These are phyloP conservation scores for Todiramphus chloris DNA, from an alignment of 2,113 vertebrate genomes.

Conservation along the genomic window DNA sequence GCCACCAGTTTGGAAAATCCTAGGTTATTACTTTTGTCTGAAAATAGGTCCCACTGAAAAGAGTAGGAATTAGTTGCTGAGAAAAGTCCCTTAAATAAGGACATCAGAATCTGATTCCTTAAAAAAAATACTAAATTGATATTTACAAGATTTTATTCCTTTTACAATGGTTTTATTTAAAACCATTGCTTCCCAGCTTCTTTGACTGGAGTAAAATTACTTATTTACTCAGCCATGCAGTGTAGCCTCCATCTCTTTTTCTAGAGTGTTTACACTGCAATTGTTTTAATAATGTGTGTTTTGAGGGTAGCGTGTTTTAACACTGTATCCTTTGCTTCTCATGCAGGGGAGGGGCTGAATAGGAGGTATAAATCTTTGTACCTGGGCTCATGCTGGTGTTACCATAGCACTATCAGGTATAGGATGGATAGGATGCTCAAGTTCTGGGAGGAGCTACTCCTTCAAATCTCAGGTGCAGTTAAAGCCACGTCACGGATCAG, in stretches of 20 bases:
- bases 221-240: not conserved
- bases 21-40: not conserved
- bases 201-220: not conserved
- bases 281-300: not conserved
- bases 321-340: not conserved
- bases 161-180: not conserved
- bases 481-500: not conserved
- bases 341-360: not conserved
- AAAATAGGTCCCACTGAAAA: conserved; percentile 2
- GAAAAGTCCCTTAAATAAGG: not conserved
- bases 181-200: not conserved
- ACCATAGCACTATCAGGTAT: not conserved
- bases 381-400: not conserved
- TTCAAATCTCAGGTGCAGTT: not conserved
- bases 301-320: not conserved
- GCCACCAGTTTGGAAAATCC: not conserved
- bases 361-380: not conserved
- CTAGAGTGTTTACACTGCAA: not conserved
- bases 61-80: not conserved
- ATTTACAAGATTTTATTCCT: not conserved
- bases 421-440: not conserved
- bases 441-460: not conserved
- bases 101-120: not conserved
- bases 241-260: not conserved
- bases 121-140: not conserved